Percentiles rank a stretch among this genome's conserved stretches.
Evolutionary conservation across 2,797 vertebrate species (phyloP).

Genomic region (Premnoplex brunnescens): DNA sequence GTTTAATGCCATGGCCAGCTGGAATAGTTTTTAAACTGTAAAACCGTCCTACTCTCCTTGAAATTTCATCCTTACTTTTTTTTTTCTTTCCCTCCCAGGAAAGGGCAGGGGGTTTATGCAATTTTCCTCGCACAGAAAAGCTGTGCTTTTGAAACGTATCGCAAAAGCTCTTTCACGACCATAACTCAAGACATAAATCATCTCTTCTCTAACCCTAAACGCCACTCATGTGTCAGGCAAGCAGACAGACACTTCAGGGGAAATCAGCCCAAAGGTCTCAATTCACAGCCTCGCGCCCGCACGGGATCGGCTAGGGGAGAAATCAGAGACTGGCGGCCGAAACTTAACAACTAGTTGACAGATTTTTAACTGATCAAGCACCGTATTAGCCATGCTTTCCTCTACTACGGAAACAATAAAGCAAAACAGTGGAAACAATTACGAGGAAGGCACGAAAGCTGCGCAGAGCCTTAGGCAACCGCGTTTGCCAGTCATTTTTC

Average conservation of each 20-base stretch:
- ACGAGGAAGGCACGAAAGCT: not conserved
- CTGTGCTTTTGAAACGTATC: not conserved
- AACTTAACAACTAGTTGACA: conserved; percentile 65
- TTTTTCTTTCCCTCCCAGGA: fast-evolving
- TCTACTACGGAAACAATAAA: not conserved
- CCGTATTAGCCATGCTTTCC: not conserved
- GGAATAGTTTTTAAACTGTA: not conserved
- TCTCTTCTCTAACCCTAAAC: not conserved
- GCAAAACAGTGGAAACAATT: conserved; percentile 17
- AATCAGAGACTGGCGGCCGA: not conserved
- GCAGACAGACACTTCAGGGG: not conserved
- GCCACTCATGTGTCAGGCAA: not conserved
- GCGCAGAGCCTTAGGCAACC: not conserved
- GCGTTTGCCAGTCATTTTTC: not conserved
- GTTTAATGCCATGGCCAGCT: not conserved
- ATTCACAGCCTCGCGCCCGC: not conserved
- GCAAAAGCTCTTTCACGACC: not conserved
- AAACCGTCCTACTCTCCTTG: not conserved
- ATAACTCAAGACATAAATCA: not conserved
- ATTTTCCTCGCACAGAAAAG: not conserved
- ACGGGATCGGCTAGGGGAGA: not conserved
- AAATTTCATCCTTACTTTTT: not conserved
- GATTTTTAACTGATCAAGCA: conserved; percentile 1
- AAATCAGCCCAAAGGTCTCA: not conserved
- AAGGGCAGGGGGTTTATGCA: not conserved